Evolutionary conservation across 2,888 invertebrate genomes (phyloP).

Genomic region (Agrypnus murinus): DNA sequence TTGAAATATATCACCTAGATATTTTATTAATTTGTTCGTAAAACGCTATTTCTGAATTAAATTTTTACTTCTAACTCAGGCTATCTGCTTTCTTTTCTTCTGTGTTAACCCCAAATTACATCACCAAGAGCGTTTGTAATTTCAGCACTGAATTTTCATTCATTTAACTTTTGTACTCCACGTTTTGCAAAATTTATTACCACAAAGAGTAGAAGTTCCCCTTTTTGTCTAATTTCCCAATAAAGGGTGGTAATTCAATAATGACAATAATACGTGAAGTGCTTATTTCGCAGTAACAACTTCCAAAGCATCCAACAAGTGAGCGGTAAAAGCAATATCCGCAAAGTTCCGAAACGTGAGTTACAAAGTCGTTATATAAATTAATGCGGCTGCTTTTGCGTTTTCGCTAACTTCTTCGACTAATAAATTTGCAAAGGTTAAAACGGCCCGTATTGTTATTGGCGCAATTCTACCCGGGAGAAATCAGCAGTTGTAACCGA

Average conservation of each 20-base stretch:
- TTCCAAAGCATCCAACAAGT: conserved; percentile 53
- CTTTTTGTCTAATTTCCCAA: conserved; percentile 20
- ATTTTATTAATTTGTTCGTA: no score
- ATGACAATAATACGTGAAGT: conserved; percentile 45
- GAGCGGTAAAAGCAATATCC: conserved; percentile 55
- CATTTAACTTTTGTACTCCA: neutral
- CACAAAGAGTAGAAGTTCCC: neutral
- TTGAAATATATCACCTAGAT: no score
- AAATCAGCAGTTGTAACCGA: conserved; percentile 66
- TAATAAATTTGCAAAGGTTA: conserved; percentile 66
- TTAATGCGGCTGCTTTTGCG: conserved; percentile 58
- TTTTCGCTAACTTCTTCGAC: conserved; percentile 56
- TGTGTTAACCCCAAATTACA: no score
- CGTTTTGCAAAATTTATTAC: neutral
- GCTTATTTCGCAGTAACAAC: conserved; percentile 47
- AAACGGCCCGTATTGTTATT: conserved; percentile 66
- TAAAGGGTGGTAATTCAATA: conserved; percentile 35
- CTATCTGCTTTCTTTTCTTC: no score
- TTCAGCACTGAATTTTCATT: no score
- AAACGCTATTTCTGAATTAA: no score
- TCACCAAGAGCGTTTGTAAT: neutral
- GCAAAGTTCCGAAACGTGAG: conserved; percentile 54
- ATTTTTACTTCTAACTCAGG: no score
- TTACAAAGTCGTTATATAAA: conserved; percentile 59
- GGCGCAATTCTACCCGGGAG: conserved; percentile 63